phyloP scores from a whole-genome alignment of 2,888 invertebrate genomes.

The Troglohyphantes excavatus region DNA sequence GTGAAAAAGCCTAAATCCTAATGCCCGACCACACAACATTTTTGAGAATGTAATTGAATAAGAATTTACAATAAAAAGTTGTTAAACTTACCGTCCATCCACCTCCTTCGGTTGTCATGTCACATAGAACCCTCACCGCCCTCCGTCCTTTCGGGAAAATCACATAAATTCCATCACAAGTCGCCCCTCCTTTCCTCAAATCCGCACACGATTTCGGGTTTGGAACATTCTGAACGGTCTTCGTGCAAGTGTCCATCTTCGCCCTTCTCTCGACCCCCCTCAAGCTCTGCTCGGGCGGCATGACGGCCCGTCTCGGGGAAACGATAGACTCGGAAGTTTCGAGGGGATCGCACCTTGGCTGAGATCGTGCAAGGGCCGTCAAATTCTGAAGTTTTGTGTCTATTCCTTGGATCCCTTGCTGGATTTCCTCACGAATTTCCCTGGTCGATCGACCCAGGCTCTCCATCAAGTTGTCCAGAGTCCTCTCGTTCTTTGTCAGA shows the following conservation, averaged over 20 bases:
- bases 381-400: constrained; percentile 71
- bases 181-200: constrained; percentile 79
- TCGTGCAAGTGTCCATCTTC: constrained; percentile 51
- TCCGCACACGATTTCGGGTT: constrained; percentile 80
- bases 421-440: constrained; percentile 73
- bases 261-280: constrained; percentile 20
- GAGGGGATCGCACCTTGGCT: constrained; percentile 14
- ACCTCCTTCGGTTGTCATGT: constrained; percentile 85
- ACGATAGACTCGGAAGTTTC: constrained; percentile 36
- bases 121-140: constrained; percentile 83
- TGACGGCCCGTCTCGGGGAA: neutral
- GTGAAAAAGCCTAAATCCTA: neutral
- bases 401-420: constrained; percentile 68
- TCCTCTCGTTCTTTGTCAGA: constrained; percentile 6
- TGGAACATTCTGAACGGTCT: constrained; percentile 45
- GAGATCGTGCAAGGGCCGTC: constrained; percentile 23
- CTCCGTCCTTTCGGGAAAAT: constrained; percentile 79
- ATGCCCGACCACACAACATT: neutral
- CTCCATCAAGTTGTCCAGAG: constrained; percentile 64
- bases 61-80: too few relatives aligned
- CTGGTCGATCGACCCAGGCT: constrained; percentile 57
- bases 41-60: too few relatives aligned
- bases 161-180: constrained; percentile 80
- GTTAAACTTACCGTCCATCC: constrained; percentile 87
- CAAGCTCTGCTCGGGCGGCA: constrained; percentile 15